Percentiles rank a stretch among this genome's conserved stretches.
These are phyloP conservation scores for Zaprionus tsacasi DNA, from an alignment of 1,140 invertebrate species.

Conservation along the genomic window DNA sequence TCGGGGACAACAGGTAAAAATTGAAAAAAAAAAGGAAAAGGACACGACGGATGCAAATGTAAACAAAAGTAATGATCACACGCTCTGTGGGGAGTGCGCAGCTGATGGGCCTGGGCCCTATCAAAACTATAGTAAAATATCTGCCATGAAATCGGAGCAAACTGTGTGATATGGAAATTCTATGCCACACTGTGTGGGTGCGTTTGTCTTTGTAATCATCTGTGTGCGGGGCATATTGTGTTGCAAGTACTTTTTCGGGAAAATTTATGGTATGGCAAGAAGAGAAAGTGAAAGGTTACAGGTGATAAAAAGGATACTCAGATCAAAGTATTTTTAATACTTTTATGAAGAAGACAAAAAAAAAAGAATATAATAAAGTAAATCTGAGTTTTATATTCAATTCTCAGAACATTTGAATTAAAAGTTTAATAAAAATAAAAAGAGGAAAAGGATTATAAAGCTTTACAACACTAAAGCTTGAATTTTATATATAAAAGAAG, in stretches of 20 bases:
- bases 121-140: slow-evolving; percentile 70
- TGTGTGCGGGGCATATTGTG: slow-evolving; percentile 34
- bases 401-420: too few relatives aligned
- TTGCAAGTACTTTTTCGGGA: slow-evolving; percentile 22
- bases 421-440: too few relatives aligned
- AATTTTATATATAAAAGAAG: too few relatives aligned
- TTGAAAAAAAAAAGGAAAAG: slow-evolving; percentile 1
- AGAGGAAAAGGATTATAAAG: too few relatives aligned
- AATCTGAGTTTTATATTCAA: too few relatives aligned
- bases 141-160: slow-evolving; percentile 69
- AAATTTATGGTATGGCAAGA: slow-evolving; percentile 31
- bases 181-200: slow-evolving; percentile 64
- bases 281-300: slow-evolving; percentile 65
- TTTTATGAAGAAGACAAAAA: neutral
- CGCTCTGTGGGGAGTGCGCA: slow-evolving; percentile 67
- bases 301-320: slow-evolving; percentile 9
- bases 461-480: too few relatives aligned
- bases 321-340: neutral
- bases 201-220: slow-evolving; percentile 62
- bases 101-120: slow-evolving; percentile 33
- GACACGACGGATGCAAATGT: slow-evolving; percentile 62
- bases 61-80: slow-evolving; percentile 73
- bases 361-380: too few relatives aligned
- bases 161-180: slow-evolving; percentile 40
- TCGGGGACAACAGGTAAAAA: slow-evolving; percentile 39